phyloP scores from a whole-genome alignment of 2,113 vertebrate genomes.

The Neoarius graeffei region DNA sequence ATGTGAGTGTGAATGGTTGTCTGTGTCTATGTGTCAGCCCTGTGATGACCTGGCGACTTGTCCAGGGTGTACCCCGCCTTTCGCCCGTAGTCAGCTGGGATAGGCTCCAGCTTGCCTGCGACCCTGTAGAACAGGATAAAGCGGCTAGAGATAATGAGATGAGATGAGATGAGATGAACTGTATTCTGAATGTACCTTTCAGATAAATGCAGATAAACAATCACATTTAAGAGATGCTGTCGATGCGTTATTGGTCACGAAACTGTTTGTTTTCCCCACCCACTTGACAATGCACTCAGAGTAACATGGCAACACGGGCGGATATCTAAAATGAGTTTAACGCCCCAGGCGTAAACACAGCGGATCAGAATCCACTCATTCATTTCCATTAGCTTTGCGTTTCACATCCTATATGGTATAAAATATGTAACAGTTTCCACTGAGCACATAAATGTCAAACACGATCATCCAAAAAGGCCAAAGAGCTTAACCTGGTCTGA shows the following conservation, averaged over 20 bases:
- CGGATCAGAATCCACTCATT: neutral
- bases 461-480: neutral
- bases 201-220: neutral
- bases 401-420: neutral
- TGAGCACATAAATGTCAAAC: constrained; percentile 10
- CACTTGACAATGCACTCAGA: too few species aligned
- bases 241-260: neutral
- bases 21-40: too few species aligned
- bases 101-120: too few species aligned
- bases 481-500: constrained; percentile 34
- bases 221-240: neutral
- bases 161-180: too few species aligned
- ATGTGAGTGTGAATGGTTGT: too few species aligned
- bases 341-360: neutral
- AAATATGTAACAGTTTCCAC: neutral
- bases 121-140: too few species aligned
- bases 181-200: neutral
- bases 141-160: too few species aligned
- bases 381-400: neutral
- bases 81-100: too few species aligned
- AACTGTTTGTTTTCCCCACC: too few species aligned
- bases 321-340: neutral
- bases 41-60: too few species aligned
- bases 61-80: too few species aligned
- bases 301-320: too few species aligned